Percentiles rank a stretch among this genome's conserved stretches.
Conservation (phyloP, 2,113 vertebrate species). For the Poeciliopsis retropinna region DNA sequence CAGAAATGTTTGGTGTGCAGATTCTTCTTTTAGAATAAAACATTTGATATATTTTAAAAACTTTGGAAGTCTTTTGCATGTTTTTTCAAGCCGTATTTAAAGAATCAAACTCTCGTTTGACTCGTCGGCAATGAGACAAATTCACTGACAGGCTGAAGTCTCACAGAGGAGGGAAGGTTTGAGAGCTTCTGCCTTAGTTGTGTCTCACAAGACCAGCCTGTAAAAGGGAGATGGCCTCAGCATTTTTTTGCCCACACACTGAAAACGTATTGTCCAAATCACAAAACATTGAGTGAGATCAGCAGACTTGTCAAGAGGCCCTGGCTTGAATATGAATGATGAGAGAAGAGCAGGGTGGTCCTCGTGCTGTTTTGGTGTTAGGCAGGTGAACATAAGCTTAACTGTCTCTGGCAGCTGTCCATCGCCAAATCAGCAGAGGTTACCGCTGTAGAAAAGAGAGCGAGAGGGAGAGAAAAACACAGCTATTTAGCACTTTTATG, state of each 20-base stretch:
- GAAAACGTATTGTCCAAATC: slow-evolving; percentile 83
- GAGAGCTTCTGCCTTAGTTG: slow-evolving; percentile 71
- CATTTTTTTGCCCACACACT: slow-evolving; percentile 79
- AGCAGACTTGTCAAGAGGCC: slow-evolving; percentile 86
- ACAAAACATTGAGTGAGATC: slow-evolving; percentile 88
- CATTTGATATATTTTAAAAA: neutral
- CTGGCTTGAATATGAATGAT: slow-evolving; percentile 87
- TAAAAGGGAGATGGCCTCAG: slow-evolving; percentile 80
- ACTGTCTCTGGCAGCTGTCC: slow-evolving; percentile 78
- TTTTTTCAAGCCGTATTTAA: slow-evolving; percentile 23
- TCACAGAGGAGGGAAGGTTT: slow-evolving; percentile 67
- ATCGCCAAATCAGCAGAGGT: slow-evolving; percentile 64
- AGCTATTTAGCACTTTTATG: slow-evolving; percentile 49
- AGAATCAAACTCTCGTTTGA: slow-evolving; percentile 38
- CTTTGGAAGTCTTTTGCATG: neutral
- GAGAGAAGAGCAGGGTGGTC: slow-evolving; percentile 86
- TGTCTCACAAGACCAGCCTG: slow-evolving; percentile 72
- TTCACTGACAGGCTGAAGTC: slow-evolving; percentile 58
- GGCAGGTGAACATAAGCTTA: slow-evolving; percentile 79
- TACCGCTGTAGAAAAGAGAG: slow-evolving; percentile 28
- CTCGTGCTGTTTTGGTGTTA: slow-evolving; percentile 65
- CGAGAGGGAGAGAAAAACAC: neutral
- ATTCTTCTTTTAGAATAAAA: neutral
- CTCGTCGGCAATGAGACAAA: slow-evolving; percentile 49
- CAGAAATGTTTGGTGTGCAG: too few species aligned